Evolutionary conservation across 2,888 invertebrate species (phyloP).

Genomic region (Drosophila neonasuta): DNA sequence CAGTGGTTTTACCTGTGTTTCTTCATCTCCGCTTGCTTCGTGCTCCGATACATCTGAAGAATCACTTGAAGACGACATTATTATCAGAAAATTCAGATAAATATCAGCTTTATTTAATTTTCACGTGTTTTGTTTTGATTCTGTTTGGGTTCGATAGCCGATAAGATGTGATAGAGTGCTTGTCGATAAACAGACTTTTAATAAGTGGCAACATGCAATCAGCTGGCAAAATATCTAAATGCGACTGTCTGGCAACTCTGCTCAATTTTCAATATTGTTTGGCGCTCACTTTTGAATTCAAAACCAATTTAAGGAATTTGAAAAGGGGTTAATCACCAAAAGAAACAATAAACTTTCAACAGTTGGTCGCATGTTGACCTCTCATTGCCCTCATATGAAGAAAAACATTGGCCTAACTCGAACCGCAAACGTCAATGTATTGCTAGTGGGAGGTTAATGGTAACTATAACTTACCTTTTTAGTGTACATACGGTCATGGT

Average conservation of each 20-base stretch:
- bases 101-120: conserved; percentile 7
- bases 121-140: conserved; percentile 63
- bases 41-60: conserved; percentile 42
- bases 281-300: conserved; percentile 10
- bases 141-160: neutral
- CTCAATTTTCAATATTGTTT: neutral
- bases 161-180: neutral
- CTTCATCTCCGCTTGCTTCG: conserved; percentile 49
- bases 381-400: conserved; percentile 28
- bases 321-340: neutral
- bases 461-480: conserved; percentile 52
- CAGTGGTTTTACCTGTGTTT: conserved; percentile 44
- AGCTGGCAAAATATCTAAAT: neutral
- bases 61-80: conserved; percentile 55
- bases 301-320: neutral
- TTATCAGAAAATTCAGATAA: neutral
- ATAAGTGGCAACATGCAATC: neutral
- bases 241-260: conserved; percentile 28
- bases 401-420: conserved; percentile 59
- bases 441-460: conserved; percentile 43
- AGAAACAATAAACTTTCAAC: conserved; percentile 27
- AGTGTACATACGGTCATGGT: conserved; percentile 29
- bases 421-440: conserved; percentile 32
- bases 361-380: conserved; percentile 40
- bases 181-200: conserved; percentile 1